A percentile compares a stretch with the other conserved stretches of the same genome.
phyloP scores from a whole-genome alignment of 2,113 vertebrate species.

The Delphinus delphis region DNA sequence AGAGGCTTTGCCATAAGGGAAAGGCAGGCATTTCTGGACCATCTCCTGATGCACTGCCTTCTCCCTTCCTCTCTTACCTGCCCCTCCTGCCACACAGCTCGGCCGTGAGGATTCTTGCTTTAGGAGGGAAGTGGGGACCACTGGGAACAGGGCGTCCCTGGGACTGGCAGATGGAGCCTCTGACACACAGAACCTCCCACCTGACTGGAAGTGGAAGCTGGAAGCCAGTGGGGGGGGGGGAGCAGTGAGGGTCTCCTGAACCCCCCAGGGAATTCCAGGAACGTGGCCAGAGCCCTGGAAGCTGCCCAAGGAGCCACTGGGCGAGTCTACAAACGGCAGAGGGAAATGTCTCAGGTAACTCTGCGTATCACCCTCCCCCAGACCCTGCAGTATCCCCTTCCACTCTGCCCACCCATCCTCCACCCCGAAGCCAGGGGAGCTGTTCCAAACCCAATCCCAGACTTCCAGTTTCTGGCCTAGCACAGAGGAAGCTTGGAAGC shows the following conservation, averaged over 20 bases:
- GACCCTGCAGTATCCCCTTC: not conserved
- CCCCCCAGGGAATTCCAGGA: not conserved
- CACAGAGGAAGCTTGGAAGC: not conserved
- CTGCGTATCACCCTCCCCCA: accelerated
- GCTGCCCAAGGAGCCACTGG: accelerated
- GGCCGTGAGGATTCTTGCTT: not conserved
- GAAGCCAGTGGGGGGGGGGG: not conserved
- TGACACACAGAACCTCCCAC: not conserved
- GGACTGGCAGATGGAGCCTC: not conserved
- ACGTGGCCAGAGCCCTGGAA: not conserved
- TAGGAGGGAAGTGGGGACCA: no score
- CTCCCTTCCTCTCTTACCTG: not conserved
- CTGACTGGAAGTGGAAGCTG: not conserved
- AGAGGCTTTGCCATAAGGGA: accelerated
- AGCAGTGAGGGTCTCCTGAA: not conserved
- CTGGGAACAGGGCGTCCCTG: not conserved
- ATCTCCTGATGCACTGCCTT: accelerated
- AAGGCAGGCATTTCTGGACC: not conserved
- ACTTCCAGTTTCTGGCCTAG: not conserved
- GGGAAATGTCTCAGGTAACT: not conserved
- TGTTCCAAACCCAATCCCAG: accelerated
- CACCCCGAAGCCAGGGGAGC: accelerated
- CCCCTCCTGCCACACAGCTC: not conserved
- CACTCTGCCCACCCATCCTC: not conserved
- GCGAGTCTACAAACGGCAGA: no score